These are phyloP conservation scores for Numenius phaeopus DNA, from an alignment of 2,797 vertebrate genomes.

Conservation along the genomic window DNA sequence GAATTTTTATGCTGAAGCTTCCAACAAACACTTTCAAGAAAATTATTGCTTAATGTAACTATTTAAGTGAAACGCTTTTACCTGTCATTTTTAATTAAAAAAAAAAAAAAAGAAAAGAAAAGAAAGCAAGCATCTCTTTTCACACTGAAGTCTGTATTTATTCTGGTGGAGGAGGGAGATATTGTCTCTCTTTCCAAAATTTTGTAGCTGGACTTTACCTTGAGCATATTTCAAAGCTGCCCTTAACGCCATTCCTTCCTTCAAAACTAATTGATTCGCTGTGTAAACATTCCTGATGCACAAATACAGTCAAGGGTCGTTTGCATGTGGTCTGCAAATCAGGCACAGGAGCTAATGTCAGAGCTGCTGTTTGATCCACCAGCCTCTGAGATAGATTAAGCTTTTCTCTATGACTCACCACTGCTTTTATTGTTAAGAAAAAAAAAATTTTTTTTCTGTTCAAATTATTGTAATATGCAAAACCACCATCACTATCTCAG, in stretches of 20 bases:
- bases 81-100: not conserved
- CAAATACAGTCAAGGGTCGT: conserved; percentile 1
- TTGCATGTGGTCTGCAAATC: not conserved
- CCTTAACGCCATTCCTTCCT: conserved; percentile 1
- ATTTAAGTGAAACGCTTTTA: not conserved
- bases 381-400: not conserved
- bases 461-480: not conserved
- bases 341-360: not conserved
- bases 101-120: too few species aligned
- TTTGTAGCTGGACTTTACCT: not conserved
- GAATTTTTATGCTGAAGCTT: not conserved
- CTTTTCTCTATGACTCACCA: not conserved
- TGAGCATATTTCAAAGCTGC: not conserved
- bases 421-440: not conserved
- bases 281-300: conserved; percentile 20
- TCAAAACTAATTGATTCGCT: not conserved
- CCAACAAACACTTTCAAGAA: not conserved
- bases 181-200: not conserved
- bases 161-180: not conserved
- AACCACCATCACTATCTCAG: not conserved
- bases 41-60: not conserved
- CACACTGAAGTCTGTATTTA: not conserved
- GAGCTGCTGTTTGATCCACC: not conserved
- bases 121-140: not conserved
- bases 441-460: not conserved